Evolutionary conservation across 92 coral and sea anemone genomes (phyloP).

Genomic region (Epizoanthus rinbou): DNA sequence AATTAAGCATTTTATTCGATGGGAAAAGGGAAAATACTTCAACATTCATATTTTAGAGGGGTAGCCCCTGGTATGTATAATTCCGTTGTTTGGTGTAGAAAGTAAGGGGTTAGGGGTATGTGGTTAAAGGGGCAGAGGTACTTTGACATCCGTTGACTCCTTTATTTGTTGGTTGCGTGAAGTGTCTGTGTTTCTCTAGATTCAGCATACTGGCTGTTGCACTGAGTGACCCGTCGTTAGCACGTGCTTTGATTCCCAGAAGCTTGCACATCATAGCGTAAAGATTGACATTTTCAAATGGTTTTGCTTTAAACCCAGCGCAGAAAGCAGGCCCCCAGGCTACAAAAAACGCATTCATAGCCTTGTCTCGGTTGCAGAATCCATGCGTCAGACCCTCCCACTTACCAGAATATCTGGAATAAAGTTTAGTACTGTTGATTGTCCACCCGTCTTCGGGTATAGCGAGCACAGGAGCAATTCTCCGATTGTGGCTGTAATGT

Average conservation of each 20-base stretch:
- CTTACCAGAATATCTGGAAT: slow-evolving; percentile 3
- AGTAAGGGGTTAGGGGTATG: too few species aligned
- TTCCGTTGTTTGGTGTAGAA: too few species aligned
- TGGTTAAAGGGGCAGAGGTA: too few species aligned
- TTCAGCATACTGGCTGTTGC: slow-evolving; percentile 11
- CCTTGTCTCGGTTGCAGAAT: slow-evolving; percentile 52
- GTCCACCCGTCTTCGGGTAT: slow-evolving; percentile 82
- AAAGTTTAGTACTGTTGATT: slow-evolving; percentile 28
- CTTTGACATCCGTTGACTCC: too few species aligned
- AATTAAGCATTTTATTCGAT: too few species aligned
- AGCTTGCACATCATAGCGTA: slow-evolving; percentile 83
- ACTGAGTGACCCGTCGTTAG: slow-evolving; percentile 56
- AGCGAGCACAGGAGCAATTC: slow-evolving; percentile 73
- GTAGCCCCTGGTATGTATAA: too few species aligned
- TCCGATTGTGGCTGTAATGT: slow-evolving; percentile 63
- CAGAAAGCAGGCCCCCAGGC: slow-evolving; percentile 93
- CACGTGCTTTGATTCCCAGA: slow-evolving; percentile 65
- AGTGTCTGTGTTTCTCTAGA: too few species aligned
- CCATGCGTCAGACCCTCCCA: slow-evolving; percentile 67
- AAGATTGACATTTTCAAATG: slow-evolving; percentile 72
- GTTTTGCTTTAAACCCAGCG: slow-evolving; percentile 48
- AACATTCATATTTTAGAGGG: too few species aligned
- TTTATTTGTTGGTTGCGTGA: too few species aligned
- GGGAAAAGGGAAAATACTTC: too few species aligned
- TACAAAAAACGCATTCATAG: slow-evolving; percentile 75